A percentile compares a stretch with the other conserved stretches of the same genome.
Conservation (phyloP, 2,888 invertebrate genomes). For the Sphaerophoria rueppellii region DNA sequence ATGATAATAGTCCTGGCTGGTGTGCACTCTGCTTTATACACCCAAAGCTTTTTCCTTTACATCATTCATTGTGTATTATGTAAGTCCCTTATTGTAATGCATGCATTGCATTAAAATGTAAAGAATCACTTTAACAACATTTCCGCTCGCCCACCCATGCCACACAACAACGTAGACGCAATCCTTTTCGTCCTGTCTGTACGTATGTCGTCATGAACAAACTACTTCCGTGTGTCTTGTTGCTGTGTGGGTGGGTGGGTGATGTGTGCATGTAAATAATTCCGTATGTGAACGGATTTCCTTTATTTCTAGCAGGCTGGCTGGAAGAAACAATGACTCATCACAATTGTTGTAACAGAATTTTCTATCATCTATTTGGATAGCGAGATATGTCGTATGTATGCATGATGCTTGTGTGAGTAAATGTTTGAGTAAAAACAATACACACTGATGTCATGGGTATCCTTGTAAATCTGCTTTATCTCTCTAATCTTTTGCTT, state of each 20-base stretch:
- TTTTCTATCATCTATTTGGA: slow-evolving; percentile 1
- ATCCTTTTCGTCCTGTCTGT: slow-evolving; percentile 15
- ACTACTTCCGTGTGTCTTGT: background rate
- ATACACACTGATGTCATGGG: slow-evolving; percentile 69
- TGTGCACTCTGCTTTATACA: slow-evolving; percentile 14
- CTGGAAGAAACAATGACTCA: slow-evolving; percentile 68
- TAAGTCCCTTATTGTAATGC: slow-evolving; percentile 60
- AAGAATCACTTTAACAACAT: slow-evolving; percentile 73
- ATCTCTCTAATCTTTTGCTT: slow-evolving; percentile 65
- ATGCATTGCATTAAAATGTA: slow-evolving; percentile 72
- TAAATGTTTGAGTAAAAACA: slow-evolving; percentile 49
- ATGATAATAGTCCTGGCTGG: slow-evolving; percentile 4
- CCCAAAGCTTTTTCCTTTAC: slow-evolving; percentile 8
- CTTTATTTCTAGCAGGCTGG: slow-evolving; percentile 67
- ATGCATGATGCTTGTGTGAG: background rate
- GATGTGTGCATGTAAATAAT: slow-evolving; percentile 64
- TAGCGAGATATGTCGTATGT: background rate
- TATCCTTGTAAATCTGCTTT: slow-evolving; percentile 62
- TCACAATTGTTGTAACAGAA: slow-evolving; percentile 44
- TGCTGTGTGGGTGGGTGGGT: slow-evolving; percentile 9
- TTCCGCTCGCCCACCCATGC: slow-evolving; percentile 54
- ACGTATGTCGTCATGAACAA: background rate
- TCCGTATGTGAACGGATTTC: slow-evolving; percentile 71
- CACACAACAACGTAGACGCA: background rate
- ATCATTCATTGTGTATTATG: slow-evolving; percentile 30